Base-by-base conservation (phyloP, 2,113 vertebrate genomes). In the Cygnus buccinator region DNA sequence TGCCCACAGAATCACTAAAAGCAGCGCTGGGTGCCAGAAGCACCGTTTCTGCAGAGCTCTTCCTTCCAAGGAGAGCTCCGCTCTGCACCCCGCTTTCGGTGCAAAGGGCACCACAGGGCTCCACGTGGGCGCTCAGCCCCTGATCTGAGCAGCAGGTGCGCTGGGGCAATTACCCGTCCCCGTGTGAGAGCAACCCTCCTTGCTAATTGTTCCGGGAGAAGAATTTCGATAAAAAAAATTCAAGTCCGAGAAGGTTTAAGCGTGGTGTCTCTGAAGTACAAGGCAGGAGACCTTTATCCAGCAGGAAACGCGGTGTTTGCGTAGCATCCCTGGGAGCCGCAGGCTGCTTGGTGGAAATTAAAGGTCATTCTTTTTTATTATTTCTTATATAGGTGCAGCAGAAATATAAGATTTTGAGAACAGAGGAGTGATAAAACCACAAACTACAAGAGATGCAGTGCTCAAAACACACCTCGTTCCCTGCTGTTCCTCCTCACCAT, bases 231-330 rank as follows among this genome's bases (percentile, higher is more conserved):
- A 16, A 79, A 79, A 43, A 33, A 31, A 83, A 58, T 8, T 39
- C 6, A 29, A 66, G 17, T 43, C 59, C 46, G 21, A 26, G 57
- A 66, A 35, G 55, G 13, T 75, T 87, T 63, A n/a, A 89, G 63
- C 16, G 25, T 1, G 4, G 19, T n/a, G 15, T 23, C 81, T 79
- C 79, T 87, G 91, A 95, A 96, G 90, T 23, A 72, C 81, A 76
- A 61, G 54, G 84, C 87, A 89, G 80, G 75, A 81, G 70, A 88
- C 67, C 77, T 92, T 94, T 81, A 80, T 67, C 83, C 72, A 77
- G 33, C 11, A 63, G 63, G 35, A 63, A 7, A 67, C 65, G 5
- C 0, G 6, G 65, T 31, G 35, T 89, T 95, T n/a, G 39, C 44
- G 58, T 11, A 87, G 79, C 50, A 25, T 44, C 59, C 59, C 68